Evolutionary conservation across 2,888 invertebrate species (phyloP), one percentile per base, ranked within the genome.

Genomic region (Chouioia cunea): DNA sequence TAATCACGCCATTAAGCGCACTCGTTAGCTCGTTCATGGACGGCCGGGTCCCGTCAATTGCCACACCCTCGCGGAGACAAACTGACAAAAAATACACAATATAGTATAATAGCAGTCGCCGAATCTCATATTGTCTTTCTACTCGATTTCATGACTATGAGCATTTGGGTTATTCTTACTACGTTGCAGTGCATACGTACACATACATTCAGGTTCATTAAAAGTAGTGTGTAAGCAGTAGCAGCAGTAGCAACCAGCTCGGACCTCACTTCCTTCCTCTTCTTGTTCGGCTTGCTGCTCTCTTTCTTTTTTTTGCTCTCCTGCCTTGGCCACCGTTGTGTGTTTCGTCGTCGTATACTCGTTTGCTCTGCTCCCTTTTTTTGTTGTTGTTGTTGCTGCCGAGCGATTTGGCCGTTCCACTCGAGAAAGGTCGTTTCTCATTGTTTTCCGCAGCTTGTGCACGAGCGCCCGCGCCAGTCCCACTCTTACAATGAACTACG

Each of bases 81-180:
- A 36, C 6, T 6, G 12, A 4, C 10, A 10, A 10, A 36, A 36
- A 36, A 36, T 27, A 27, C 27, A 27, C 2, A 27, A 27, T 4
- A 27, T 4, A 27, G 27, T 27, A 12, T 10, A 36, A 12, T 12
- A 36, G 36, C 6, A 36, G 36, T 36, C 1, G 36, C 36, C 36
- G 36, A 75, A 79, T 79, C 79, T 79, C 78, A 78, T 75, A 80
- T 80, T 80, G 80, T 80, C 79, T 79, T 78, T 78, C 77, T 72
- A 74, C 74, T 74, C 75, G 77, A 75, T 74, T 73, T 76, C 68
- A 65, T 65, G 36, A 36, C 36, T 57, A 43, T 18, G 56, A 56
- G 43, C 43, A 56, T 22, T 43, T 12, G 18, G 15, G 47, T 23
- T 50, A 10, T 3, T 23, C 22, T 47, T 47, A 44, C 58, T 14